Evolutionary conservation across 2,888 invertebrate species (phyloP).

Genomic region (Drosophila eohydei): DNA sequence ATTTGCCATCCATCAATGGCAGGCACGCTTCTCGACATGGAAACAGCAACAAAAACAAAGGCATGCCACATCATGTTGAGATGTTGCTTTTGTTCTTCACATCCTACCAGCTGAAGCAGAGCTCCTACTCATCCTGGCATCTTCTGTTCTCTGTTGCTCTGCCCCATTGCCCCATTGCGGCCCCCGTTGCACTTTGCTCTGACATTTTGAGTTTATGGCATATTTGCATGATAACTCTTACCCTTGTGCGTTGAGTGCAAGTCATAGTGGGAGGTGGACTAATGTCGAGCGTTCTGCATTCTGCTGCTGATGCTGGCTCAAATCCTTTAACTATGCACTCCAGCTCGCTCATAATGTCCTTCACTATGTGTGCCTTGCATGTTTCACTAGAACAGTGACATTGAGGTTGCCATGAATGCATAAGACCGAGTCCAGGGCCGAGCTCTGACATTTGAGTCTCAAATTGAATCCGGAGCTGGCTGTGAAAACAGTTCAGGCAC

Average conservation of each 20-base stretch:
- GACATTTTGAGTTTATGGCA: constrained; percentile 77
- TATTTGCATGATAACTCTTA: constrained; percentile 73
- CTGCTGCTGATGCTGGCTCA: constrained; percentile 7
- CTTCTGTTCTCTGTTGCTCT: constrained; percentile 2
- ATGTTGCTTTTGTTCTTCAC: constrained; percentile 51
- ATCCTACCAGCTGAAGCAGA: constrained; percentile 2
- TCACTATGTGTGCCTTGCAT: constrained; percentile 44
- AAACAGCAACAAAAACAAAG: constrained; percentile 32
- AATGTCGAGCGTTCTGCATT: background rate
- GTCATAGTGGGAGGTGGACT: background rate
- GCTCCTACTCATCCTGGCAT: constrained; percentile 2
- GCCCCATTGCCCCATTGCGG: constrained; percentile 5
- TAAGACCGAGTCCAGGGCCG: constrained; percentile 3
- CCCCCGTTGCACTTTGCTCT: constrained; percentile 68
- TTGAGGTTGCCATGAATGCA: constrained; percentile 57
- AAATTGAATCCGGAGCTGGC: constrained; percentile 7
- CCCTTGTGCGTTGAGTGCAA: constrained; percentile 30
- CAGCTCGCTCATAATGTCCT: background rate
- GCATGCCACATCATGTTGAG: constrained; percentile 63
- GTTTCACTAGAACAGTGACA: constrained; percentile 64
- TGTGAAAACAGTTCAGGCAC: background rate
- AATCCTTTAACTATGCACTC: constrained; percentile 26
- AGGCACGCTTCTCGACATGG: constrained; percentile 40
- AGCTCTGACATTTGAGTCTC: constrained; percentile 7
- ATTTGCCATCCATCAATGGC: constrained; percentile 70